These are phyloP conservation scores for Imbricaverruca yamaguchii DNA, from an alignment of 2,888 invertebrate genomes.

Conservation along the genomic window DNA sequence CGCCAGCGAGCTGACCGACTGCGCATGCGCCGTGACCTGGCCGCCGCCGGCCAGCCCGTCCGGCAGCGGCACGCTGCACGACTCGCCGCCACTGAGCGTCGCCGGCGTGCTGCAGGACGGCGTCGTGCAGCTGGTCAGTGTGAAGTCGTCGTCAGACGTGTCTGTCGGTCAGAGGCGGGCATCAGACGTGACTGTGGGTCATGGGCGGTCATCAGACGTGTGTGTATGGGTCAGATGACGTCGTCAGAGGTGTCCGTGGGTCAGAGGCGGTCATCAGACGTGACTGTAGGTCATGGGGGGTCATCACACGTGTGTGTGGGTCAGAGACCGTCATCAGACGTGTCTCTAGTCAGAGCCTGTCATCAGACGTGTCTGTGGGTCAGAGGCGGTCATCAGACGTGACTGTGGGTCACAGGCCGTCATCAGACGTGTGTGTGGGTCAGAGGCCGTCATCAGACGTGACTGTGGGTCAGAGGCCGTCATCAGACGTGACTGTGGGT, in stretches of 20 bases:
- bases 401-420: not conserved
- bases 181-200: not conserved
- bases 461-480: not conserved
- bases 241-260: not conserved
- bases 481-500: not conserved
- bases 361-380: not conserved
- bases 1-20: not conserved
- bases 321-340: too few species aligned
- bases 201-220: not conserved
- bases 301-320: too few species aligned
- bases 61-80: not conserved
- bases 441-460: not conserved
- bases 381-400: not conserved
- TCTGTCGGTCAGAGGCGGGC: not conserved
- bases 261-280: not conserved
- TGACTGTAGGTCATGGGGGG: not conserved
- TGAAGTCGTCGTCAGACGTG: not conserved
- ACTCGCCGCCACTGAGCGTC: not conserved
- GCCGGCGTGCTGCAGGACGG: not conserved
- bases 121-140: conserved; percentile 12
- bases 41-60: not conserved
- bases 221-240: not conserved
- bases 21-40: not conserved
- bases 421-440: not conserved
- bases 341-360: not conserved